Conservation (phyloP, 2,797 vertebrate genomes). For the Adrianichthys oophorus region DNA sequence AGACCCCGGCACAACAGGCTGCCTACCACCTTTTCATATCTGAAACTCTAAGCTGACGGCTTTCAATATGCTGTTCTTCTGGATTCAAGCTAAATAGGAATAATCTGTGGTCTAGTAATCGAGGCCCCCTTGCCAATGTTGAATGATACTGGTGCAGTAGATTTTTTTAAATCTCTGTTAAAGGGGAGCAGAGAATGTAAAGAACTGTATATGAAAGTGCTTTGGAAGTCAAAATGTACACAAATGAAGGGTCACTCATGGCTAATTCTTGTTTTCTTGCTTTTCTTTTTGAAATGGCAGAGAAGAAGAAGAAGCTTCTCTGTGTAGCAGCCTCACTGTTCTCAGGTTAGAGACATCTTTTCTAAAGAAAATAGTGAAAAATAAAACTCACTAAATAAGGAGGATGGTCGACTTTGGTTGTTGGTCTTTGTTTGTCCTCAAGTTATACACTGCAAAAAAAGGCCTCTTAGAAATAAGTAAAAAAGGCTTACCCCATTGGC, state of each 20-base stretch:
- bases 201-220: slow-evolving; percentile 43
- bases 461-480: neutral
- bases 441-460: neutral
- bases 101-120: slow-evolving; percentile 52
- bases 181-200: slow-evolving; percentile 48
- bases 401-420: slow-evolving; percentile 32
- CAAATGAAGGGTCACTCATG: slow-evolving; percentile 61
- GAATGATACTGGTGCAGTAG: slow-evolving; percentile 50
- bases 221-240: slow-evolving; percentile 42
- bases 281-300: slow-evolving; percentile 54
- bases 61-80: slow-evolving; percentile 54
- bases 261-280: slow-evolving; percentile 30
- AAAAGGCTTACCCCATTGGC: neutral
- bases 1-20: slow-evolving; percentile 47
- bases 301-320: slow-evolving; percentile 33
- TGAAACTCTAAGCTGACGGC: slow-evolving; percentile 51
- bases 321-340: slow-evolving; percentile 71
- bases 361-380: slow-evolving; percentile 69
- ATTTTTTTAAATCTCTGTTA: slow-evolving; percentile 9
- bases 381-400: slow-evolving; percentile 62
- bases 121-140: slow-evolving; percentile 47
- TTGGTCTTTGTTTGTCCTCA: slow-evolving; percentile 34
- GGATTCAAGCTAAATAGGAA: slow-evolving; percentile 40
- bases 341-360: slow-evolving; percentile 77
- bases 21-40: slow-evolving; percentile 54